Percentiles rank a stretch among this genome's conserved stretches.
Conservation (phyloP, 2,888 invertebrate genomes). For the Poecilus cupreus region DNA sequence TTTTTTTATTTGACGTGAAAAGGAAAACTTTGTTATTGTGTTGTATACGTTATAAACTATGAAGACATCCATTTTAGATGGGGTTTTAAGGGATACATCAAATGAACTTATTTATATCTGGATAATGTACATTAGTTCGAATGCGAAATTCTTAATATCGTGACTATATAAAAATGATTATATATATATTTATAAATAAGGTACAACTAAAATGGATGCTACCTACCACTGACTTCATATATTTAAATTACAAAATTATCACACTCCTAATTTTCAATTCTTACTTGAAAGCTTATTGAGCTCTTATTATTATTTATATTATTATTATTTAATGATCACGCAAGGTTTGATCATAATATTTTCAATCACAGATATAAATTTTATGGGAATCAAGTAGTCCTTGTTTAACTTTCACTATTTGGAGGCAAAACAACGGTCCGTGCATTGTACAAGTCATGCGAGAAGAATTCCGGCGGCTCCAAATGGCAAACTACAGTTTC, state of each 20-base stretch:
- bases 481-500: conserved; percentile 91
- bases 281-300: conserved; percentile 71
- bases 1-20: conserved; percentile 52
- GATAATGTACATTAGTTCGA: conserved; percentile 51
- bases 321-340: conserved; percentile 66
- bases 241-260: conserved; percentile 73
- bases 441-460: conserved; percentile 74
- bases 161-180: conserved; percentile 51
- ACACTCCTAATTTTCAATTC: conserved; percentile 69
- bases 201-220: conserved; percentile 57
- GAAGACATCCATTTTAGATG: conserved; percentile 54
- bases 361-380: conserved; percentile 74
- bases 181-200: conserved; percentile 43
- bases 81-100: conserved; percentile 46
- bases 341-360: conserved; percentile 71
- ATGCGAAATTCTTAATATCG: conserved; percentile 46
- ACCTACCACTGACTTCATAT: conserved; percentile 63
- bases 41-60: conserved; percentile 53
- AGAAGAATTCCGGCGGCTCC: conserved; percentile 79
- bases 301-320: conserved; percentile 66
- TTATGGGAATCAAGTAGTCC: conserved; percentile 69
- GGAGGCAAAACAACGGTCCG: conserved; percentile 77
- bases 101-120: conserved; percentile 44
- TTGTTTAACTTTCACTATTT: conserved; percentile 78
- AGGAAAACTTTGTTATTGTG: conserved; percentile 50